These are phyloP conservation scores for Acleris cristana DNA, from an alignment of 2,888 invertebrate genomes.

Conservation along the genomic window DNA sequence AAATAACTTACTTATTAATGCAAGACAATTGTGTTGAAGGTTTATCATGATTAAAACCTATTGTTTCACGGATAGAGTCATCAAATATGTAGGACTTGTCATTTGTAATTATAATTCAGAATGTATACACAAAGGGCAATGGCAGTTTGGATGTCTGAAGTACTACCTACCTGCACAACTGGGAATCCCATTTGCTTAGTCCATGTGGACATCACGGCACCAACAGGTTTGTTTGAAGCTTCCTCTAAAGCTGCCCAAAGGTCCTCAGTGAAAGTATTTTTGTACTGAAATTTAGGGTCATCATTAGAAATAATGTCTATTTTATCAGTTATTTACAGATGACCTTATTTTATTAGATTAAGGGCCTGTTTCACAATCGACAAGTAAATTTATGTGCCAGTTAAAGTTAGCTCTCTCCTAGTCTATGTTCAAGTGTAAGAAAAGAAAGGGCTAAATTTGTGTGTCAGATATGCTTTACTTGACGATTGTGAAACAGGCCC, in stretches of 20 bases:
- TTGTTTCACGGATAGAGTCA: conserved; percentile 27
- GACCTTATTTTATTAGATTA: too few relatives aligned
- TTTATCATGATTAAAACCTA: conserved; percentile 27
- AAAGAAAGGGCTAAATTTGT: too few relatives aligned
- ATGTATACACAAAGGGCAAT: neutral
- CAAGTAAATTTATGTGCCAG: too few relatives aligned
- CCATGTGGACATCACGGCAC: conserved; percentile 97
- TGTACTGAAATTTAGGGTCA: conserved; percentile 84
- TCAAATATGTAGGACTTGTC: conserved; percentile 16
- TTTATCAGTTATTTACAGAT: neutral
- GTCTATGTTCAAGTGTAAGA: too few relatives aligned
- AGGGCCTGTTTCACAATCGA: too few relatives aligned
- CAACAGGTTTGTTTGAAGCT: conserved; percentile 95
- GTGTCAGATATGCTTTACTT: too few relatives aligned
- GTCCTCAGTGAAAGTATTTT: conserved; percentile 96
- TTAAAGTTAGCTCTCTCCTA: too few relatives aligned
- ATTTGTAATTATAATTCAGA: conserved; percentile 29
- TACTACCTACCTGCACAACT: conserved; percentile 84
- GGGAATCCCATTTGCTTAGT: conserved; percentile 98
- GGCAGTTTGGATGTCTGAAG: neutral
- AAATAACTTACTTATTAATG: conserved; percentile 22
- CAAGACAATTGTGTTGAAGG: conserved; percentile 27
- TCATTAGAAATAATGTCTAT: neutral
- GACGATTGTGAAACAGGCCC: too few relatives aligned
- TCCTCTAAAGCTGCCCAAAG: conserved; percentile 95